These are phyloP conservation scores for Aldabrachelys gigantea DNA, from an alignment of 2,113 vertebrate genomes.

Conservation along the genomic window DNA sequence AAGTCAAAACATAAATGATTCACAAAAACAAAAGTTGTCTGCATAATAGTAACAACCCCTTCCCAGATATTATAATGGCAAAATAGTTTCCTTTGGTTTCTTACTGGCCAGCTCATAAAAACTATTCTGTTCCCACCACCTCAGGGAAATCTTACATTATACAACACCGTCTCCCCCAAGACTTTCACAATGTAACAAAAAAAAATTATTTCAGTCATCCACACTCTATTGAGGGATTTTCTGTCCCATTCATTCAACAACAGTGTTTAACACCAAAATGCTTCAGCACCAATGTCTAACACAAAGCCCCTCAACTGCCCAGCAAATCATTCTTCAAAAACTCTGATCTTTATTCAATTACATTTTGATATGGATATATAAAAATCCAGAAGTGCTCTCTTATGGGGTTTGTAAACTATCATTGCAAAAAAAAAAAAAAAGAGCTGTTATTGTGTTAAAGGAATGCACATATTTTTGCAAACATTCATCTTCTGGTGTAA, in stretches of 20 bases:
- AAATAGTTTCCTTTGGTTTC: too few relatives aligned
- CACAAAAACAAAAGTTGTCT: background rate
- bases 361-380: background rate
- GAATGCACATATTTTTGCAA: background rate
- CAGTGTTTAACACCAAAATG: background rate
- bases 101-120: too few relatives aligned
- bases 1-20: background rate
- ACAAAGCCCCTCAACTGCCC: background rate
- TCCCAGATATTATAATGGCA: background rate
- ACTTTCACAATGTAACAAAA: too few relatives aligned
- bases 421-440: conserved; percentile 23
- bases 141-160: too few relatives aligned
- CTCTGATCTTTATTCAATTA: conserved; percentile 23
- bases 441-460: conserved; percentile 37
- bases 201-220: too few relatives aligned
- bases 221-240: too few relatives aligned
- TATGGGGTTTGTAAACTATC: background rate
- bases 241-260: too few relatives aligned
- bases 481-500: background rate
- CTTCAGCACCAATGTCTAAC: background rate
- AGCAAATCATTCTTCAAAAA: background rate
- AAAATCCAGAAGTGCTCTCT: background rate
- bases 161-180: too few relatives aligned
- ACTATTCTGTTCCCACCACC: background rate
- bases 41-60: fast-evolving